Conservation (phyloP, 2,113 vertebrate genomes). For the Epinephelus cyanopodus region DNA sequence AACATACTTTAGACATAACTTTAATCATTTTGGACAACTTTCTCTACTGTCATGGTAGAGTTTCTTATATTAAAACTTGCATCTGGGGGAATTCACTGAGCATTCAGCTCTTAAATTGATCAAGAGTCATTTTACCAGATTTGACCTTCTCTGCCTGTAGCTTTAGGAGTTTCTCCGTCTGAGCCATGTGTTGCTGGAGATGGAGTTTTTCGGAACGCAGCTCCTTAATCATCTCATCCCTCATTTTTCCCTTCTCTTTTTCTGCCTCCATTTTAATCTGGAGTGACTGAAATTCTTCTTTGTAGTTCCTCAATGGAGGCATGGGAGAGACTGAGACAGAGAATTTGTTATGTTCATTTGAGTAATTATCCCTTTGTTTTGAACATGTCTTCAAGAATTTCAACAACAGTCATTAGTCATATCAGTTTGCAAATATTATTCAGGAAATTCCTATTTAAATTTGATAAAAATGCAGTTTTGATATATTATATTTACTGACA, state of each 20-base stretch:
- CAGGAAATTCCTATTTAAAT: not conserved
- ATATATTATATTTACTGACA: not conserved
- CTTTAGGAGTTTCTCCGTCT: slow-evolving; percentile 7
- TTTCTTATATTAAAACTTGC: too few relatives aligned
- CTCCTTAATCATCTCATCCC: slow-evolving; percentile 30
- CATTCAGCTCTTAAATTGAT: too few relatives aligned
- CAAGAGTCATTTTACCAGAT: too few relatives aligned
- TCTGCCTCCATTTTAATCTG: slow-evolving; percentile 37
- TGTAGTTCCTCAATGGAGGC: not conserved
- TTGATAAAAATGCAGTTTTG: not conserved
- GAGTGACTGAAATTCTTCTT: not conserved
- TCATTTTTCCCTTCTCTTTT: slow-evolving; percentile 14
- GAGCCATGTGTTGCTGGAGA: slow-evolving; percentile 13
- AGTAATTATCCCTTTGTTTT: not conserved
- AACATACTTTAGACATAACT: too few relatives aligned
- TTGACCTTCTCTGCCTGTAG: not conserved
- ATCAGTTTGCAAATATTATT: not conserved
- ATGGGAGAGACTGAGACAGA: not conserved
- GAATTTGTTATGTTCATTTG: not conserved
- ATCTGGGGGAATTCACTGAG: too few relatives aligned
- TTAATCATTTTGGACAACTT: too few relatives aligned
- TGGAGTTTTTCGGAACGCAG: slow-evolving; percentile 30
- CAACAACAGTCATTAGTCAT: too few relatives aligned
- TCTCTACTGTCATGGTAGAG: too few relatives aligned
- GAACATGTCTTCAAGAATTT: not conserved